phyloP scores from a whole-genome alignment of 2,888 invertebrate genomes.

The Drosophila helvetica region DNA sequence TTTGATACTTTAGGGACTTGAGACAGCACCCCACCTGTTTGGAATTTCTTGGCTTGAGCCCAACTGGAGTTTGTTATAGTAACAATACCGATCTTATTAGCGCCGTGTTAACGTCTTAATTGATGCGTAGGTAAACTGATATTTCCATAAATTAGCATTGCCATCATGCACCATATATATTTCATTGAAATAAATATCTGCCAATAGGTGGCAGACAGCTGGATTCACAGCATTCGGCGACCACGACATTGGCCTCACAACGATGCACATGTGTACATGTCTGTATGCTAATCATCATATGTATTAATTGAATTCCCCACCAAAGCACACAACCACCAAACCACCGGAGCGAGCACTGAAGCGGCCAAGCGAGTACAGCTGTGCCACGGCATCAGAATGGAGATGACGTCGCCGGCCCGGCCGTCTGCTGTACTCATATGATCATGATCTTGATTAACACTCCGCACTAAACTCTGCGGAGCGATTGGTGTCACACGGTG shows the following conservation, averaged over 20 bases:
- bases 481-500: constrained; percentile 10
- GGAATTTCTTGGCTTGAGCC: neutral
- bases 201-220: constrained; percentile 5
- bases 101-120: constrained; percentile 11
- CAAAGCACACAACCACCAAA: neutral
- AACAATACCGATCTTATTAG: constrained; percentile 5
- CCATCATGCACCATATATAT: neutral
- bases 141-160: constrained; percentile 8
- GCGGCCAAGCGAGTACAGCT: constrained; percentile 35
- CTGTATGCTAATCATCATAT: constrained; percentile 35
- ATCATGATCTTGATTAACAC: constrained; percentile 46
- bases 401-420: constrained; percentile 28
- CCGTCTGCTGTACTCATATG: constrained; percentile 11
- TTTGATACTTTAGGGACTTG: too few relatives aligned
- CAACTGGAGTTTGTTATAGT: neutral
- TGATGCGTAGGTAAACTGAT: neutral
- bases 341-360: neutral
- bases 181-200: constrained; percentile 6
- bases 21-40: too few relatives aligned
- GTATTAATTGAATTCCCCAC: constrained; percentile 34
- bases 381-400: constrained; percentile 32
- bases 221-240: neutral
- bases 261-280: constrained; percentile 7
- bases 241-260: constrained; percentile 13
- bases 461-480: neutral